Conservation (phyloP, 2,888 invertebrate genomes). For the Hypomecis punctinalis region DNA sequence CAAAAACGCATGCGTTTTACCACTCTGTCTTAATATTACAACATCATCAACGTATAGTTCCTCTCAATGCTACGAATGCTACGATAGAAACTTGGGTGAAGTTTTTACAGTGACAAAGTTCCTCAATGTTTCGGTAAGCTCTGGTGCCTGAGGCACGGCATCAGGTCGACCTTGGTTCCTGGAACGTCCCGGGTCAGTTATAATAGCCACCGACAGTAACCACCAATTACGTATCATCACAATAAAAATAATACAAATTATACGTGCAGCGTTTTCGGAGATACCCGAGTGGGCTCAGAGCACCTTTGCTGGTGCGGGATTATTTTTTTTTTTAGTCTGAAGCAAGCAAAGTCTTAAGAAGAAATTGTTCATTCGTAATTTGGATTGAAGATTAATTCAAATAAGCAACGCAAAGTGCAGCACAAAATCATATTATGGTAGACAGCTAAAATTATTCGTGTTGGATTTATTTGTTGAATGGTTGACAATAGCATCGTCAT, state of each 20-base stretch:
- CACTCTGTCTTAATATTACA: conserved; percentile 6
- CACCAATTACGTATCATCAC: conserved; percentile 75
- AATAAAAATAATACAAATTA: conserved; percentile 80
- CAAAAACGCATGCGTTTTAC: neutral
- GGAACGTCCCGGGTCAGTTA: conserved; percentile 66
- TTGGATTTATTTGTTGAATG: no score
- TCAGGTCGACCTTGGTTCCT: conserved; percentile 67
- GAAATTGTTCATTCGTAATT: conserved; percentile 10
- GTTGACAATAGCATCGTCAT: no score
- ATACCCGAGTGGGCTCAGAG: conserved; percentile 24
- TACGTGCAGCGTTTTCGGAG: conserved; percentile 57
- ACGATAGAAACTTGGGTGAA: neutral
- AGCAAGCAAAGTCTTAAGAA: no score
- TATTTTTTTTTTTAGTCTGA: conserved; percentile 26
- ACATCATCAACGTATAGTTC: neutral
- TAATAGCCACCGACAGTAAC: conserved; percentile 65
- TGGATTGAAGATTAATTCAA: conserved; percentile 6
- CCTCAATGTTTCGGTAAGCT: neutral
- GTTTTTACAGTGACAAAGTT: conserved; percentile 17
- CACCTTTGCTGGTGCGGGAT: conserved; percentile 16
- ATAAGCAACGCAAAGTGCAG: neutral
- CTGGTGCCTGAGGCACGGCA: conserved; percentile 59
- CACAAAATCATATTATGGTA: no score
- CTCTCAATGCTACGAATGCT: neutral
- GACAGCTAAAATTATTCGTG: no score